Evolutionary conservation across 2,113 vertebrate species (phyloP), one percentile per base, ranked within the genome.

Genomic region (Garra rufa): DNA sequence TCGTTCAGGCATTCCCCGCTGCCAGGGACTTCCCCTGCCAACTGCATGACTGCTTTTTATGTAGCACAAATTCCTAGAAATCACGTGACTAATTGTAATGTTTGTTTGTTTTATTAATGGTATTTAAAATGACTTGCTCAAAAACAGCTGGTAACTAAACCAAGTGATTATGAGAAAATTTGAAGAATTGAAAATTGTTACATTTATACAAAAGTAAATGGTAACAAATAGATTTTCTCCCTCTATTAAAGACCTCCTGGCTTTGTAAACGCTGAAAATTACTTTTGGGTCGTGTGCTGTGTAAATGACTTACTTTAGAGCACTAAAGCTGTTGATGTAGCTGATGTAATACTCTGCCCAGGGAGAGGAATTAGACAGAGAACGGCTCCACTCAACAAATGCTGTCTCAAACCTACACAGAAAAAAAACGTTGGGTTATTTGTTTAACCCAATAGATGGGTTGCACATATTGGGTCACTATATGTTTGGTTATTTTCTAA

Each of bases 261-360:
- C 67, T 41, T 41, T 70, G 21, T 13, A 41, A 10, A 41, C 17
- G 15, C 48, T 41, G 8, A 43, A 38, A 69, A 21, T 46, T 1
- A 44, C 9, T 69, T 75, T 50, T 86, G 46, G n/a, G 44, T 19
- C 15, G 9, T 73, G 38, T 73, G 38, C 65, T 5, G 19, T 44
- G 46, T 67, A 34, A 74, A 26, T 34, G 30, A 87, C 94, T 91
- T 92, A 95, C 94, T 90, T 92, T 79, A 95, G 89, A 26, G 83
- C 50, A 1, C 61, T 57, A 88, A 95, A 94, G 85, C 90, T 90
- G 92, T 95, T 95, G 87, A 95, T 93, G 88, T 95, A 95, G 0
- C 92, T 85, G 2, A 94, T 90, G 0, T 84, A 85, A 85, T 94
- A 94, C 19, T 89, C 43, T 0, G 69, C 67, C 91, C 91, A 91